phyloP scores from a whole-genome alignment of 2,113 vertebrate species.

The Puma concolor region DNA sequence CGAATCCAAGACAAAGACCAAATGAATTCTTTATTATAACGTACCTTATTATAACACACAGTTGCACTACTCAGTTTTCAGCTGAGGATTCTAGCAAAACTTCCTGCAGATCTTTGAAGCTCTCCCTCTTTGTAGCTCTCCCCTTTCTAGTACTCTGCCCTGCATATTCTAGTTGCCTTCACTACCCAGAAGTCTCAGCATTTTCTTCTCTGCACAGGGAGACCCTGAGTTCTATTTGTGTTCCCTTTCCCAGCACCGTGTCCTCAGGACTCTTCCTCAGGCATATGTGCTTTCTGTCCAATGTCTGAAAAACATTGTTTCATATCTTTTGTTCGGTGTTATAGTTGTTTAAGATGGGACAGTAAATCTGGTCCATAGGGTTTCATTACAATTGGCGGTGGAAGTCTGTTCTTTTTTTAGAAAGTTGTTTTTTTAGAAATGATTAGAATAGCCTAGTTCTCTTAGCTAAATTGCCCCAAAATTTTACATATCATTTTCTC shows the following conservation, averaged over 20 bases:
- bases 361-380: background rate
- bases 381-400: background rate
- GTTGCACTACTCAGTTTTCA: background rate
- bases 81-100: background rate
- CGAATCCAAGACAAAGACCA: background rate
- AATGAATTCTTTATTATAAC: background rate
- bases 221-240: background rate
- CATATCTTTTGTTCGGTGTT: background rate
- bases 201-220: background rate
- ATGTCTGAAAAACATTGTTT: background rate
- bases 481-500: background rate
- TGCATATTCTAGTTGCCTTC: background rate
- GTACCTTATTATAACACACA: background rate
- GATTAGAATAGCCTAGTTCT: background rate
- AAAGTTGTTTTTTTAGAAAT: background rate
- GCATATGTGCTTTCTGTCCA: background rate
- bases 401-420: background rate
- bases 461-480: background rate
- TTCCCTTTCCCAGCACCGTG: background rate
- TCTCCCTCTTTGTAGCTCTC: background rate
- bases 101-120: background rate
- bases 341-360: background rate
- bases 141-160: background rate
- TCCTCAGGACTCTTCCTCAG: background rate
- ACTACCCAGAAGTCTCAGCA: background rate